These are phyloP conservation scores for Rhizomys pruinosus DNA, from an alignment of 2,113 vertebrate genomes.

Conservation along the genomic window DNA sequence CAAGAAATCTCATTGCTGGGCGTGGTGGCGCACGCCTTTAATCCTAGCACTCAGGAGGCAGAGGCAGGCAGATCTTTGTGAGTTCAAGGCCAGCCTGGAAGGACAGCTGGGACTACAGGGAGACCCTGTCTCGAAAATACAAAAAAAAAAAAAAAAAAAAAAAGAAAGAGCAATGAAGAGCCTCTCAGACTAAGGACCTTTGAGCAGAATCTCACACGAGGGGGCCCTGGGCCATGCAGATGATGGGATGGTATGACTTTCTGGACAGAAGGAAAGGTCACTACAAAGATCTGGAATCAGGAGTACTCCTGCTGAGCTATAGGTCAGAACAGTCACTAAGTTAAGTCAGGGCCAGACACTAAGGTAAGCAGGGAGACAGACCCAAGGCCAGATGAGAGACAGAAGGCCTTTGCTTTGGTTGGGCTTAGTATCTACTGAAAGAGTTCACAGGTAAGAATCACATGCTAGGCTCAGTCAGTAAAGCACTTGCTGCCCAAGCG, in stretches of 20 bases:
- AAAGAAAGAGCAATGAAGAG: neutral
- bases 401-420: neutral
- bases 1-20: no score
- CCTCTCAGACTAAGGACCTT: neutral
- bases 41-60: no score
- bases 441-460: neutral
- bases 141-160: no score
- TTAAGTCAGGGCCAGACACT: neutral
- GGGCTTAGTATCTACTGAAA: neutral
- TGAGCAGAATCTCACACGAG: neutral
- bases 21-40: no score
- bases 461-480: neutral
- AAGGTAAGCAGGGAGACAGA: neutral
- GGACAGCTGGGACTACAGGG: no score
- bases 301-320: neutral
- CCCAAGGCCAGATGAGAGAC: neutral
- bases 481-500: neutral
- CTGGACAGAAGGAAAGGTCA: neutral
- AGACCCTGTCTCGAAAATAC: no score
- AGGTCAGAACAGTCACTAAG: no score
- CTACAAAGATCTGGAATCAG: neutral
- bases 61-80: no score
- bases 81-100: no score
- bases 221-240: neutral
- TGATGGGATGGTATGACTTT: neutral